Percentiles rank a stretch among this genome's conserved stretches.
Conservation (phyloP, 1,140 invertebrate species). For the Orius laevigatus region DNA sequence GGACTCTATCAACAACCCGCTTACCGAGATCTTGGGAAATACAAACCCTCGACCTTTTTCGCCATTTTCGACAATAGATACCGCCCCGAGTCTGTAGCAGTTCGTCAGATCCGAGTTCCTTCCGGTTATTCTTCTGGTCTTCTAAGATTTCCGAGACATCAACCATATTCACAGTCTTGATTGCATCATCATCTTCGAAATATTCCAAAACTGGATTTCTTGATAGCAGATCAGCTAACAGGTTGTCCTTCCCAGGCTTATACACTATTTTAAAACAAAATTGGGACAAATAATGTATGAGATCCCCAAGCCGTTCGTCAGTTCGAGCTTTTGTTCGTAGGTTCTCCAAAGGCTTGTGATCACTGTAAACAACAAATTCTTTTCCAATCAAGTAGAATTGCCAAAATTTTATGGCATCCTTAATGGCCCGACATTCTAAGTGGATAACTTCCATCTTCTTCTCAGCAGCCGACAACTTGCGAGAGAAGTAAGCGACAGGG, state of each 20-base stretch:
- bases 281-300: slow-evolving; percentile 26
- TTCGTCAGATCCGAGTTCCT: neutral
- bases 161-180: slow-evolving; percentile 8
- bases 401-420: slow-evolving; percentile 24
- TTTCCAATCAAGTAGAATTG: slow-evolving; percentile 11
- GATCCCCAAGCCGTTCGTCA: slow-evolving; percentile 25
- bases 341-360: slow-evolving; percentile 28
- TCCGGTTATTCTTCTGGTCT: neutral
- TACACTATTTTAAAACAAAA: slow-evolving; percentile 23
- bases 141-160: neutral
- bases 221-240: slow-evolving; percentile 1
- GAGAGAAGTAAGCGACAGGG: slow-evolving; percentile 24
- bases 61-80: neutral
- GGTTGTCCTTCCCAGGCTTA: slow-evolving; percentile 17
- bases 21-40: neutral
- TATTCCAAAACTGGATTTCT: slow-evolving; percentile 10
- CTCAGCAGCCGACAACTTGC: slow-evolving; percentile 21
- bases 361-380: slow-evolving; percentile 25
- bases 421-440: slow-evolving; percentile 26
- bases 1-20: neutral
- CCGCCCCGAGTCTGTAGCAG: neutral
- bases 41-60: neutral
- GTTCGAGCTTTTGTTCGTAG: slow-evolving; percentile 25
- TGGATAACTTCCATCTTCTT: slow-evolving; percentile 25
- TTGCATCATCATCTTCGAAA: neutral